Evolutionary conservation across 2,113 vertebrate species (phyloP).

Genomic region (Herpetotheres cachinnans): DNA sequence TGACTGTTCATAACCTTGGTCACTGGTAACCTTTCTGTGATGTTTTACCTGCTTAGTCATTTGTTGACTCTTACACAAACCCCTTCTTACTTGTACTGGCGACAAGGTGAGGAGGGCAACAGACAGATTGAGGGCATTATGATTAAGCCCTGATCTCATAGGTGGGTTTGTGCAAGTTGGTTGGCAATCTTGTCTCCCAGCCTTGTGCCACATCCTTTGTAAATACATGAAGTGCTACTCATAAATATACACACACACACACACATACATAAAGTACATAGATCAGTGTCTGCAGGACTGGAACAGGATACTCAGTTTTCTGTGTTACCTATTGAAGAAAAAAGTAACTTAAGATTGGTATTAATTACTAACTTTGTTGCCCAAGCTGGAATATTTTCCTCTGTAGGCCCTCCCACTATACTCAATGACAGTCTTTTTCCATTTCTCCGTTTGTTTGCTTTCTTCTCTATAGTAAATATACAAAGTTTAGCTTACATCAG

Average conservation of each 20-base stretch:
- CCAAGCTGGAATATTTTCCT: background rate
- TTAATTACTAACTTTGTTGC: background rate
- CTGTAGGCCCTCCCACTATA: background rate
- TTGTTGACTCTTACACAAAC: background rate
- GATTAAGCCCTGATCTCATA: background rate
- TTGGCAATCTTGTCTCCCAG: background rate
- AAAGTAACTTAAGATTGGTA: background rate
- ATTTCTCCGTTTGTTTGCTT: background rate
- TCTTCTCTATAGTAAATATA: background rate
- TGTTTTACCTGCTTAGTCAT: background rate
- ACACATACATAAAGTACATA: background rate
- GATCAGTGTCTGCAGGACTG: background rate
- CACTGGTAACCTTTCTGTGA: background rate
- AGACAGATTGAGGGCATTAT: background rate
- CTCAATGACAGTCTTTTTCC: background rate
- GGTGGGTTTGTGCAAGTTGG: background rate
- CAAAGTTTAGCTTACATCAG: background rate
- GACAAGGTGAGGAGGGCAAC: background rate
- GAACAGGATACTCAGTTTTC: background rate
- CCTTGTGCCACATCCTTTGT: background rate
- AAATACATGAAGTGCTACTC: background rate
- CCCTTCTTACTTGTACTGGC: background rate
- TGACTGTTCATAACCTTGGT: background rate
- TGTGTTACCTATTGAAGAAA: background rate
- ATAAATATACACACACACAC: fast-evolving